phyloP scores from a whole-genome alignment of 2,113 vertebrate genomes.

The Anguilla japonica region DNA sequence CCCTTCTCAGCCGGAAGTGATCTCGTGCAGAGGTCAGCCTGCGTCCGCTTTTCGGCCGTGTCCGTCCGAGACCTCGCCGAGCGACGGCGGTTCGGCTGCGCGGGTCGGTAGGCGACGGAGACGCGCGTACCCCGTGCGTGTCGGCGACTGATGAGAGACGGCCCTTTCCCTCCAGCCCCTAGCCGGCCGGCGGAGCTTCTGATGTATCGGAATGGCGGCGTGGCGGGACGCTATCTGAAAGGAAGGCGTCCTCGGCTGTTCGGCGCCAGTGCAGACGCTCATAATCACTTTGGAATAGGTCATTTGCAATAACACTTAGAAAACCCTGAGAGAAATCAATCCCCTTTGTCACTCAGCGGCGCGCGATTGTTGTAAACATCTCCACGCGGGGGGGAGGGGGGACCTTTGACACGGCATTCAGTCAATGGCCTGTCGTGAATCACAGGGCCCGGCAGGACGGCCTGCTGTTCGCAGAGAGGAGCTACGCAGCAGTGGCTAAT shows the following conservation, averaged over 20 bases:
- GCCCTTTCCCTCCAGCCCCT: neutral
- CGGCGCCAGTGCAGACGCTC: slow-evolving; percentile 51
- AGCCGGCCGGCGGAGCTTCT: neutral
- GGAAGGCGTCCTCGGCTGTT: slow-evolving; percentile 45
- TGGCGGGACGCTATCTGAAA: slow-evolving; percentile 38
- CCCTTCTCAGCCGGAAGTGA: neutral
- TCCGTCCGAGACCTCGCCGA: neutral
- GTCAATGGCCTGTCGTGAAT: slow-evolving; percentile 64
- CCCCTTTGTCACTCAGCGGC: slow-evolving; percentile 63
- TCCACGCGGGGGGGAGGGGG: slow-evolving; percentile 54
- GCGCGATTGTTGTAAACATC: slow-evolving; percentile 65
- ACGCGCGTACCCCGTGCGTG: neutral
- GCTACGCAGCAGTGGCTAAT: slow-evolving; percentile 38
- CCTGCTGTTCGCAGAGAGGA: slow-evolving; percentile 53
- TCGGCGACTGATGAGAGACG: slow-evolving; percentile 8
- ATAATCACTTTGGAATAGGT: slow-evolving; percentile 62
- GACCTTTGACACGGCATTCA: slow-evolving; percentile 60
- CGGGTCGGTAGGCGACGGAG: neutral
- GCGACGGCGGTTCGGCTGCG: neutral
- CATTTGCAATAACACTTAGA: slow-evolving; percentile 64
- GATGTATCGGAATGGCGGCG: slow-evolving; percentile 28
- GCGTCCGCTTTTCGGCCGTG: neutral
- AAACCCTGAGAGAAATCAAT: slow-evolving; percentile 60
- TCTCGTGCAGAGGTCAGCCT: neutral
- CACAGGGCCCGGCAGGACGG: slow-evolving; percentile 51